phyloP scores from a whole-genome alignment of 2,113 vertebrate species.

The Apaloderma vittatum region DNA sequence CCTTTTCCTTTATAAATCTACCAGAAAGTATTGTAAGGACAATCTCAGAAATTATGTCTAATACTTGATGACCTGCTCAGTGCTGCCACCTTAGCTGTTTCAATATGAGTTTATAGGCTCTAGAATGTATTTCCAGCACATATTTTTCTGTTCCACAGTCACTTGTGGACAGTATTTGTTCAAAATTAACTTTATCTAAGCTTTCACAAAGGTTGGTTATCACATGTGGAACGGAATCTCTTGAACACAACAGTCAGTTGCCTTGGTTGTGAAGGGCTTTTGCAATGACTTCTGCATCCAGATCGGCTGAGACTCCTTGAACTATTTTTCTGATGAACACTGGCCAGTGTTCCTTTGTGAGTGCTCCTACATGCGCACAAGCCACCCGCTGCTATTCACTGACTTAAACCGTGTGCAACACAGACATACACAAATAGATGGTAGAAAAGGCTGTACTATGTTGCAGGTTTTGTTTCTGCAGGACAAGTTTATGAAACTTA shows the following conservation, averaged over 20 bases:
- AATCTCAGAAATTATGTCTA: not conserved
- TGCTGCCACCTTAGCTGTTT: not conserved
- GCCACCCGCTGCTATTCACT: not conserved
- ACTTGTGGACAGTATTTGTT: not conserved
- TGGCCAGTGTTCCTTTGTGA: fast-evolving
- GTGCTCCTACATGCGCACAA: not conserved
- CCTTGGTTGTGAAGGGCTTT: not conserved
- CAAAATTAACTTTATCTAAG: not conserved
- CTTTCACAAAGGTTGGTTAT: not conserved
- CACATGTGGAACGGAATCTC: not conserved
- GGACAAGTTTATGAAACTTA: not conserved
- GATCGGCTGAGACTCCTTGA: not conserved
- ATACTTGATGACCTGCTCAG: not conserved
- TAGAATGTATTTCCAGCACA: not conserved
- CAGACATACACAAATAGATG: not conserved
- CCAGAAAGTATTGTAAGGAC: not conserved
- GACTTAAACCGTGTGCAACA: not conserved
- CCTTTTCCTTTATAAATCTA: not conserved
- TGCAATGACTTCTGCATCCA: not conserved
- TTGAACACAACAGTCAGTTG: not conserved
- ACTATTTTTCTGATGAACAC: not conserved
- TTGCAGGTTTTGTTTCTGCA: not conserved
- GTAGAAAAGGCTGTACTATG: not conserved
- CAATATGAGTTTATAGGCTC: not conserved
- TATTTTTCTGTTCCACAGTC: not conserved